Conservation (phyloP, 2,888 invertebrate genomes). For the Venustoraphidia nigricollis region DNA sequence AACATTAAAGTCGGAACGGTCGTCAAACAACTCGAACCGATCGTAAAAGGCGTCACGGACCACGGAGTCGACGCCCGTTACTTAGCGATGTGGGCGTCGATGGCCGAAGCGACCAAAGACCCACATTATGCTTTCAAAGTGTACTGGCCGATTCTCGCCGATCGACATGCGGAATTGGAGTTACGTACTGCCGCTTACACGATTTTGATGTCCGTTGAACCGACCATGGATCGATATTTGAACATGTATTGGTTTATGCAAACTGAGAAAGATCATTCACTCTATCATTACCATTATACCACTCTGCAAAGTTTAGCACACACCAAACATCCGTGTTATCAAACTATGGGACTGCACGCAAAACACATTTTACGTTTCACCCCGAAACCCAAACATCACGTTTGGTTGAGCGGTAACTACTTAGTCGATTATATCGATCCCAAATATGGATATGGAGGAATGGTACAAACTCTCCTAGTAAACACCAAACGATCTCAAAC, state of each 20-base stretch:
- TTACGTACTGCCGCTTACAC: constrained; percentile 28
- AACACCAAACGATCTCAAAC: constrained; percentile 10
- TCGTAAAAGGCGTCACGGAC: constrained; percentile 23
- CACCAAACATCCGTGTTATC: constrained; percentile 27
- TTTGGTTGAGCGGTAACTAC: constrained; percentile 20
- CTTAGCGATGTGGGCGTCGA: constrained; percentile 26
- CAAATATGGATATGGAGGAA: constrained; percentile 26
- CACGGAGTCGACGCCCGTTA: constrained; percentile 23
- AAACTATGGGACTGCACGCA: constrained; percentile 18
- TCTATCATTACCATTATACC: constrained; percentile 32
- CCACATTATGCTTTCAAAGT: constrained; percentile 20
- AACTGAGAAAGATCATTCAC: constrained; percentile 26
- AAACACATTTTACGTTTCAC: constrained; percentile 23
- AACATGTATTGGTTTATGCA: constrained; percentile 30
- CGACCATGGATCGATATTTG: constrained; percentile 22
- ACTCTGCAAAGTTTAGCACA: constrained; percentile 26
- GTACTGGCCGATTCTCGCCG: constrained; percentile 30
- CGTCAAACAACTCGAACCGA: constrained; percentile 25
- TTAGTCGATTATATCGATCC: constrained; percentile 26
- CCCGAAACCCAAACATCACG: constrained; percentile 16
- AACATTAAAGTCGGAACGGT: constrained; percentile 28
- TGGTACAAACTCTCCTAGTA: constrained; percentile 16
- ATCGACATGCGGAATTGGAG: constrained; percentile 24
- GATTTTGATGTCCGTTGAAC: constrained; percentile 25
- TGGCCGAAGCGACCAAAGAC: constrained; percentile 17